Conservation (phyloP, 1,140 invertebrate species). For the Drosophila asahinai region DNA sequence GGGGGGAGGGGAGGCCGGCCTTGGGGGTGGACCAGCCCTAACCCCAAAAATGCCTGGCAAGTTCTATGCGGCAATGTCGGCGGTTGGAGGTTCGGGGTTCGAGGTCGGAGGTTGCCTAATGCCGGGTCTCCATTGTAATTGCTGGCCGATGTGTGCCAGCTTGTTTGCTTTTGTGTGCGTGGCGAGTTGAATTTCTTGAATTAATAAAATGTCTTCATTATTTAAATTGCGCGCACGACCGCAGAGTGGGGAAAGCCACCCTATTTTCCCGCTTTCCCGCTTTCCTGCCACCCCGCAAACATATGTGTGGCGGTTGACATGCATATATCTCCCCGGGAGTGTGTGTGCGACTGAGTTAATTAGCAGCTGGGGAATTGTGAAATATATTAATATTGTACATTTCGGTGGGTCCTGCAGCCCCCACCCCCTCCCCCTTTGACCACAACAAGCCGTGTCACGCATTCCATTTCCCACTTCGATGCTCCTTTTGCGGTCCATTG, state of each 20-base stretch:
- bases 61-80: slow-evolving; percentile 35
- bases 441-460: slow-evolving; percentile 23
- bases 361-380: slow-evolving; percentile 82
- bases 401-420: slow-evolving; percentile 55
- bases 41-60: slow-evolving; percentile 47
- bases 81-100: slow-evolving; percentile 10
- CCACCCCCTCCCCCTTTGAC: slow-evolving; percentile 4
- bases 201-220: slow-evolving; percentile 84
- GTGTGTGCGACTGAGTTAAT: slow-evolving; percentile 68
- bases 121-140: slow-evolving; percentile 71
- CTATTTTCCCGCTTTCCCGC: slow-evolving; percentile 19
- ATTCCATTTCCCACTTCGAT: slow-evolving; percentile 47
- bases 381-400: slow-evolving; percentile 83
- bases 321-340: slow-evolving; percentile 26
- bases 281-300: slow-evolving; percentile 9
- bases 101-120: slow-evolving; percentile 69
- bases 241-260: slow-evolving; percentile 39
- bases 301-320: slow-evolving; percentile 55
- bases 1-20: background rate
- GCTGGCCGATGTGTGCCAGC: slow-evolving; percentile 36
- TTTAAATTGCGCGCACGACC: slow-evolving; percentile 82
- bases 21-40: slow-evolving; percentile 15
- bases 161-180: slow-evolving; percentile 33
- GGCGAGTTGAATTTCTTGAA: slow-evolving; percentile 80
- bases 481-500: slow-evolving; percentile 59